Percentiles rank a stretch among this genome's conserved stretches.
These are phyloP conservation scores for Pyrrhosoma nymphula DNA, from an alignment of 2,888 invertebrate species.

Conservation along the genomic window DNA sequence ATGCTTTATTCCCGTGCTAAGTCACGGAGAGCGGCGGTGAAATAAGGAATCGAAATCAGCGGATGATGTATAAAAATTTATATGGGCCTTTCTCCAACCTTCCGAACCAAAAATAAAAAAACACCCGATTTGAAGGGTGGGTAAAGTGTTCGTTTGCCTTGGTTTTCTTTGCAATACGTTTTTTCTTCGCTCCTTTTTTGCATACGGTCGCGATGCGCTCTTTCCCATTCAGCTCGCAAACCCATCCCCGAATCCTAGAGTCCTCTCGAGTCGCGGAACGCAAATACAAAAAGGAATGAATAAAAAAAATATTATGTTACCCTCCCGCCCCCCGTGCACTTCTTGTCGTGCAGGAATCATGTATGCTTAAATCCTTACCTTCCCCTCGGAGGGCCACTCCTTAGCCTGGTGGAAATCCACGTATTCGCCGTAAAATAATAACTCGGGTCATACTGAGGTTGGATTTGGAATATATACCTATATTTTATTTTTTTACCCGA, in stretches of 20 bases:
- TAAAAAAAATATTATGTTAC: neutral
- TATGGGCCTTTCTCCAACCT: too few species aligned
- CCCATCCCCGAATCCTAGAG: neutral
- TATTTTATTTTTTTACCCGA: neutral
- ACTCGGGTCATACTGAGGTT: neutral
- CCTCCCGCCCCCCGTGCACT: too few species aligned
- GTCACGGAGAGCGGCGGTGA: neutral
- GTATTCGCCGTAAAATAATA: conserved; percentile 12
- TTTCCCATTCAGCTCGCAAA: neutral
- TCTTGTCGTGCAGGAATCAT: neutral
- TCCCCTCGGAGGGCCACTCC: neutral
- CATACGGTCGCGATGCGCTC: neutral
- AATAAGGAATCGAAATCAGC: too few species aligned
- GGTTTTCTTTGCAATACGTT: neutral
- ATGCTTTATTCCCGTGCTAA: neutral
- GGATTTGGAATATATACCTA: too few species aligned
- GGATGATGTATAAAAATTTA: too few species aligned
- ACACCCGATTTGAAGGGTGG: too few species aligned
- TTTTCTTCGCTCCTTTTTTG: neutral
- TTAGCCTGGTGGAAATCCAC: neutral
- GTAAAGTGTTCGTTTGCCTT: neutral
- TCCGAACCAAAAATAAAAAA: too few species aligned
- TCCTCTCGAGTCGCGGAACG: neutral
- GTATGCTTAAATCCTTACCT: neutral
- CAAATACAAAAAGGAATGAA: neutral